Percentiles rank a stretch among this genome's conserved stretches.
Evolutionary conservation across 2,888 invertebrate species (phyloP).

Genomic region (Megastigmus dorsalis): DNA sequence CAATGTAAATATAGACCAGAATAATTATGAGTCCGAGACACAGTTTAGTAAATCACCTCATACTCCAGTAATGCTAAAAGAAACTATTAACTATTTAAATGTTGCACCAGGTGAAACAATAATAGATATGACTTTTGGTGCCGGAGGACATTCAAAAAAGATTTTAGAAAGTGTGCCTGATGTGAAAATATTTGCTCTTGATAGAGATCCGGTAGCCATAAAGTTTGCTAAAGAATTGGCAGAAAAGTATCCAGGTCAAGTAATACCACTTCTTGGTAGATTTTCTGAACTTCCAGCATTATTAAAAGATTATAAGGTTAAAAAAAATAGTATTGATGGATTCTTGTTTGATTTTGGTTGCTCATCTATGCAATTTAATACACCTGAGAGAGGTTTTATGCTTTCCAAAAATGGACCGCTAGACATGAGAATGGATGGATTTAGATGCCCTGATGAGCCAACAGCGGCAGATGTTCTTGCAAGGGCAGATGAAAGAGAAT

Average conservation of each 20-base stretch:
- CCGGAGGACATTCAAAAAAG: conserved; percentile 90
- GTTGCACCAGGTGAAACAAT: conserved; percentile 80
- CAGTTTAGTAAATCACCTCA: conserved; percentile 73
- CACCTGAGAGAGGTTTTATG: conserved; percentile 88
- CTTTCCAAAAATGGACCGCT: conserved; percentile 89
- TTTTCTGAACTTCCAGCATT: conserved; percentile 90
- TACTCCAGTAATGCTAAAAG: conserved; percentile 84
- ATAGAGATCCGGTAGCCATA: conserved; percentile 90
- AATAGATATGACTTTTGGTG: conserved; percentile 97
- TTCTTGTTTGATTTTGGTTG: conserved; percentile 95
- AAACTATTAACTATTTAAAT: conserved; percentile 82
- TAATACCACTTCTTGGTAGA: conserved; percentile 88
- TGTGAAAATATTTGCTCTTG: conserved; percentile 86
- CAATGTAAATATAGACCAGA: background rate
- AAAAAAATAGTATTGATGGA: conserved; percentile 85
- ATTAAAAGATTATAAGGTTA: conserved; percentile 78
- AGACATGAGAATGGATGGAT: conserved; percentile 97
- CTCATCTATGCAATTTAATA: conserved; percentile 96
- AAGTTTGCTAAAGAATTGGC: conserved; percentile 81
- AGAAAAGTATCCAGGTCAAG: conserved; percentile 80
- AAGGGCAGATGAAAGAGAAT: conserved; percentile 84
- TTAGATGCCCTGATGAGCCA: conserved; percentile 81
- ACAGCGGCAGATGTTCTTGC: conserved; percentile 93
- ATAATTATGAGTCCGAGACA: conserved; percentile 18
- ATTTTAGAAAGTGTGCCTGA: conserved; percentile 81